Conservation (phyloP, 2,113 vertebrate genomes). For the Mesembrinibis cayennensis region DNA sequence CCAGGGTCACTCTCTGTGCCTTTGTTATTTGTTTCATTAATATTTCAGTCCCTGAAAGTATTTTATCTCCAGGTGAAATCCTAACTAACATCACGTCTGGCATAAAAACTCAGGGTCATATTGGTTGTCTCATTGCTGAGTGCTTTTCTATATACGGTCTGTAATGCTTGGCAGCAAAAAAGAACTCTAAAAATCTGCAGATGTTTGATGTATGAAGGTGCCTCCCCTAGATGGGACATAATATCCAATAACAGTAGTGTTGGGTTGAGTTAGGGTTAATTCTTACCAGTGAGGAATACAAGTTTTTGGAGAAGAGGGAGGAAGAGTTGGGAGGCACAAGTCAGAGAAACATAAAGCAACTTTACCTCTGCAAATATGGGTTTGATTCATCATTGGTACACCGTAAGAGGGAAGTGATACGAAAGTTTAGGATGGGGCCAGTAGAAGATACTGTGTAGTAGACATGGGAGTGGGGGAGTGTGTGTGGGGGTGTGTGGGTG, state of each 20-base stretch:
- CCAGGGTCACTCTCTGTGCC: background rate
- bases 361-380: background rate
- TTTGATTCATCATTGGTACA: background rate
- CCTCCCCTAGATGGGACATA: background rate
- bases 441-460: background rate
- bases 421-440: background rate
- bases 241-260: background rate
- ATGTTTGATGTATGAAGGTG: background rate
- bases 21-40: background rate
- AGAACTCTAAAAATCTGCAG: background rate
- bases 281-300: background rate
- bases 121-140: background rate
- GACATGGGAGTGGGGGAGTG: rapidly evolving
- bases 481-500: background rate
- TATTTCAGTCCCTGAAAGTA: background rate
- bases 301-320: background rate
- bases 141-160: background rate
- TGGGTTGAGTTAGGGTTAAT: background rate
- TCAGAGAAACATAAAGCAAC: background rate
- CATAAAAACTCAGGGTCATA: background rate
- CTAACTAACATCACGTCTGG: background rate
- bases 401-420: background rate
- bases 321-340: background rate
- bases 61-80: background rate
- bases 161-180: background rate